Conservation (phyloP, 2,113 vertebrate species). For the Mionectes macconnelli region DNA sequence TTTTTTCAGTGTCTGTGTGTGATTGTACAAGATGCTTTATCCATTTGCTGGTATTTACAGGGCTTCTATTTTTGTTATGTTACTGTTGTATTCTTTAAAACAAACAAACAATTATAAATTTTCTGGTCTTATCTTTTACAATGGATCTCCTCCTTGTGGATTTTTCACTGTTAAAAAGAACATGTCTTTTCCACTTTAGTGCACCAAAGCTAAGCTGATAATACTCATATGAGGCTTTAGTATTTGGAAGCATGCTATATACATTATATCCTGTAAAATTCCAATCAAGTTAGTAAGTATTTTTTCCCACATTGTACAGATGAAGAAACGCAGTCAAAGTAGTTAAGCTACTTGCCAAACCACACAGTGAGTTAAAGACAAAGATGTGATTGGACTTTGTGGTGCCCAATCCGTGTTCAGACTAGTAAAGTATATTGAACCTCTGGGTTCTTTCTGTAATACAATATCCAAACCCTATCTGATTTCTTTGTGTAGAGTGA, state of each 20-base stretch:
- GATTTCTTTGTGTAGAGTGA: not conserved
- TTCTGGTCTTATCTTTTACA: slow-evolving; percentile 15
- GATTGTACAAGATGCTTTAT: not conserved
- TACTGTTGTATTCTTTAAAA: not conserved
- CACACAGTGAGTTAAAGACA: slow-evolving; percentile 33
- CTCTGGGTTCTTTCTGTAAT: slow-evolving; percentile 13
- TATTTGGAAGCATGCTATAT: not conserved
- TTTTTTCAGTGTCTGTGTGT: not conserved
- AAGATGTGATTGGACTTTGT: slow-evolving; percentile 33
- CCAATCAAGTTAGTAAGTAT: slow-evolving; percentile 30
- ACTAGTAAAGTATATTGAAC: slow-evolving; percentile 23
- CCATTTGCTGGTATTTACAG: not conserved
- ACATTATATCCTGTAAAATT: slow-evolving; percentile 35
- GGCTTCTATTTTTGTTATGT: not conserved
- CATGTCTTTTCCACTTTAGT: not conserved
- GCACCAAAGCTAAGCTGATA: not conserved
- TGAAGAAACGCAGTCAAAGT: slow-evolving; percentile 27
- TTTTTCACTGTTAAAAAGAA: not conserved
- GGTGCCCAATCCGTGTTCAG: slow-evolving; percentile 27
- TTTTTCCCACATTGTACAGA: slow-evolving; percentile 51
- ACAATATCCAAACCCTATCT: not conserved
- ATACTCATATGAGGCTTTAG: not conserved
- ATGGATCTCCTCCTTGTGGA: not conserved
- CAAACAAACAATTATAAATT: not conserved
- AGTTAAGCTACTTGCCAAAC: slow-evolving; percentile 60